Conservation (phyloP, 2,113 vertebrate genomes). For the Pelecanus crispus region DNA sequence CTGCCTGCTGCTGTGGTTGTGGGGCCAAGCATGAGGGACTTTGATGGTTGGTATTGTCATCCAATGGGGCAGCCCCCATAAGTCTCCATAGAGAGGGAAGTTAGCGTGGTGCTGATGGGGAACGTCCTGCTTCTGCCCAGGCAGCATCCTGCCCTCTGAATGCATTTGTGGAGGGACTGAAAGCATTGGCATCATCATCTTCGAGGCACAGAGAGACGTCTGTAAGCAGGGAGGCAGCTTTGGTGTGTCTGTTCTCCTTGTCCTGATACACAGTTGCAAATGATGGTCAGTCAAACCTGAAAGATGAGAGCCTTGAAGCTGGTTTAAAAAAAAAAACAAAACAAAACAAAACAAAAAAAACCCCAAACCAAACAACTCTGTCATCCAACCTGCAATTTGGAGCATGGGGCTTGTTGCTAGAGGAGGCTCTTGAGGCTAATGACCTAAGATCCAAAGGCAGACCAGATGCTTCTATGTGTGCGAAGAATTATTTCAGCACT, state of each 20-base stretch:
- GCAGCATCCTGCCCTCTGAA: background rate
- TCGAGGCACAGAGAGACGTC: background rate
- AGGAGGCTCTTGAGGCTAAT: background rate
- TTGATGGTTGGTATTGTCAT: background rate
- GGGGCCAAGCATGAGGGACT: background rate
- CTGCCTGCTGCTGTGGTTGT: background rate
- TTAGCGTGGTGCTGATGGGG: background rate
- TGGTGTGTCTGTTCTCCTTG: background rate
- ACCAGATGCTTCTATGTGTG: background rate
- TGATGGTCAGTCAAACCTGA: background rate
- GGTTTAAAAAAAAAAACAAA: background rate
- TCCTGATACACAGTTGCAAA: background rate
- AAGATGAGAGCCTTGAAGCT: background rate
- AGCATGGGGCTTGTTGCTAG: background rate
- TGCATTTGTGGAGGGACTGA: background rate
- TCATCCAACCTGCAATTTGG: background rate
- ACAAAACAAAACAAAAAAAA: background rate
- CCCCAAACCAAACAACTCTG: background rate
- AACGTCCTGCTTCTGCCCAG: accelerated
- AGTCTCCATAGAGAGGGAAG: background rate
- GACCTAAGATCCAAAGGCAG: background rate
- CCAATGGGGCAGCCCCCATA: accelerated
- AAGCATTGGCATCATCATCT: background rate
- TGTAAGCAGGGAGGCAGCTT: background rate
- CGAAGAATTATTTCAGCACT: background rate